A percentile compares a stretch with the other conserved stretches of the same genome.
Conservation (phyloP, 2,888 invertebrate species). For the Agrotis puta region DNA sequence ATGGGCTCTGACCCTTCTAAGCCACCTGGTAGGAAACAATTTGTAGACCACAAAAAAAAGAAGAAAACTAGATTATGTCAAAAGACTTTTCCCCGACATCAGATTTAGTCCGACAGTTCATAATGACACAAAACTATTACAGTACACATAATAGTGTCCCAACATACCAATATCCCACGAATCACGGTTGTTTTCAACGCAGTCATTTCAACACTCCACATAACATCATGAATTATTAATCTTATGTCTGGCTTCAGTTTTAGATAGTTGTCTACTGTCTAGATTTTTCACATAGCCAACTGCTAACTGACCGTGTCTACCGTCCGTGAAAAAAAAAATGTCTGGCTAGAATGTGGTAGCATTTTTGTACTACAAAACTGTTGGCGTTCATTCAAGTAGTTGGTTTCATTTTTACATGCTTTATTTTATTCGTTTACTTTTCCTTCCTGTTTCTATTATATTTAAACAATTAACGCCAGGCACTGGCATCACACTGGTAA, state of each 20-base stretch:
- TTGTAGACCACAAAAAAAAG: too few species aligned
- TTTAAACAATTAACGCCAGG: too few species aligned
- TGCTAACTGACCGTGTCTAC: conserved; percentile 21
- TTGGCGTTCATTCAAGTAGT: neutral
- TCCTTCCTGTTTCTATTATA: neutral
- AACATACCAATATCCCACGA: neutral
- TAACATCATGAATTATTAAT: conserved; percentile 43
- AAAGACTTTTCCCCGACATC: neutral
- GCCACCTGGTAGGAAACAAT: too few species aligned
- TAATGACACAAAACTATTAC: neutral
- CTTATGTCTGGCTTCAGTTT: conserved; percentile 8
- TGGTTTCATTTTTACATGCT: neutral
- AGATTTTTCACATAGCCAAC: conserved; percentile 39
- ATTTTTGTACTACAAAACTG: conserved; percentile 7
- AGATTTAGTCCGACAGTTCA: neutral
- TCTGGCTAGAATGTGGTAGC: neutral
- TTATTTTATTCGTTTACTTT: neutral
- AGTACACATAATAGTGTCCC: conserved; percentile 1
- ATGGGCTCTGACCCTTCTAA: too few species aligned
- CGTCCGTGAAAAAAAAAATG: neutral
- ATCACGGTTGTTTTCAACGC: conserved; percentile 7
- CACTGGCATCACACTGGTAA: too few species aligned
- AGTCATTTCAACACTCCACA: conserved; percentile 9
- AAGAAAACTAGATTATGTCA: too few species aligned
- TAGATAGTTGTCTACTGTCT: conserved; percentile 32